phyloP scores from a whole-genome alignment of 2,888 invertebrate genomes.

The Hesperia comma region DNA sequence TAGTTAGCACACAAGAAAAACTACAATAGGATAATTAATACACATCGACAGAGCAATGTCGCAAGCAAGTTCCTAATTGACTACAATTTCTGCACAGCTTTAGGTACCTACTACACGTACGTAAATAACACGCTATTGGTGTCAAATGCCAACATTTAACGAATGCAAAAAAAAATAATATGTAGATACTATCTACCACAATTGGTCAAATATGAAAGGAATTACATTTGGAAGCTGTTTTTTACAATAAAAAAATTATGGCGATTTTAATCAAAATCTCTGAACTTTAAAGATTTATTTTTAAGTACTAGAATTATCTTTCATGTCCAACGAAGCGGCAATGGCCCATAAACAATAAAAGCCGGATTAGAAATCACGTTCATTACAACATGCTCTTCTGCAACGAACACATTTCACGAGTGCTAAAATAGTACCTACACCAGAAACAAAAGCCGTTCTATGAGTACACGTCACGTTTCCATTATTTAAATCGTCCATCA shows the following conservation, averaged over 20 bases:
- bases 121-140: conserved; percentile 45
- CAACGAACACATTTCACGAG: conserved; percentile 66
- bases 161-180: too few relatives aligned
- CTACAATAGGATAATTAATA: neutral
- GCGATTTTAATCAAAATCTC: too few relatives aligned
- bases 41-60: conserved; percentile 53
- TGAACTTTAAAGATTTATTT: too few relatives aligned
- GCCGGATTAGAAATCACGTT: conserved; percentile 2
- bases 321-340: too few relatives aligned
- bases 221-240: too few relatives aligned
- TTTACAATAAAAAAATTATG: too few relatives aligned
- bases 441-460: conserved; percentile 58
- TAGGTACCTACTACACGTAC: conserved; percentile 48
- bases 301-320: too few relatives aligned
- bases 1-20: neutral
- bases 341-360: conserved; percentile 3
- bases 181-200: too few relatives aligned
- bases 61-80: conserved; percentile 46
- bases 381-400: conserved; percentile 51
- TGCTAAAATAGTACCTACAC: conserved; percentile 59
- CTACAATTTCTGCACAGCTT: conserved; percentile 46
- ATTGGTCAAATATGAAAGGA: conserved; percentile 46
- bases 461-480: conserved; percentile 56
- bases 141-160: too few relatives aligned
- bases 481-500: conserved; percentile 62